Conservation (phyloP, 2,888 invertebrate species). For the Heliconius hortense region DNA sequence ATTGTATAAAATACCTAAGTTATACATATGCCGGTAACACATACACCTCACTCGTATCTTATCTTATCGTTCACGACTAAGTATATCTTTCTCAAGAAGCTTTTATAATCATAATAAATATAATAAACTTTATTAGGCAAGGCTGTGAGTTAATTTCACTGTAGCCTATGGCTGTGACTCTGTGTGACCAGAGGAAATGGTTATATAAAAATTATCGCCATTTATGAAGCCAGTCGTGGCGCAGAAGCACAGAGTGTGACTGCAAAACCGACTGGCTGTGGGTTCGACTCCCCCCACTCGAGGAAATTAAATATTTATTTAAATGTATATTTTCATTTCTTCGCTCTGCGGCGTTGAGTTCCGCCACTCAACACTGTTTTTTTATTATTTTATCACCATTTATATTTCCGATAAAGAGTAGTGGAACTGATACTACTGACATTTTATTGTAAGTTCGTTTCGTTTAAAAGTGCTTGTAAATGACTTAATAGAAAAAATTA, state of each 20-base stretch:
- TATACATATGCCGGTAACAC: no score
- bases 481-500: background rate
- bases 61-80: background rate
- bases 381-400: no score
- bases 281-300: no score
- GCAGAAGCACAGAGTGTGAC: no score
- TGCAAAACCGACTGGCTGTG: no score
- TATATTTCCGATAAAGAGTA: background rate
- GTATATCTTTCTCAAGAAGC: constrained; percentile 6
- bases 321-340: no score
- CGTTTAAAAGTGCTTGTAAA: no score
- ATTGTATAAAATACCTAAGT: no score
- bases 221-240: no score
- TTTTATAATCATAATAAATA: background rate
- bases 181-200: background rate
- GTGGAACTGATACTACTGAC: background rate
- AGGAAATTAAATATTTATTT: no score
- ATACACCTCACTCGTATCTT: background rate
- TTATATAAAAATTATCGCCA: background rate
- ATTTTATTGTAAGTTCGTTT: background rate
- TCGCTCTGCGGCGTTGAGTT: no score
- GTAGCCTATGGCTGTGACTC: background rate
- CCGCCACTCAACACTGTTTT: no score
- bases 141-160: background rate
- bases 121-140: background rate